Evolutionary conservation across 2,888 invertebrate species (phyloP), one percentile per base, ranked within the genome.

Genomic region (Itoplectis maculator): DNA sequence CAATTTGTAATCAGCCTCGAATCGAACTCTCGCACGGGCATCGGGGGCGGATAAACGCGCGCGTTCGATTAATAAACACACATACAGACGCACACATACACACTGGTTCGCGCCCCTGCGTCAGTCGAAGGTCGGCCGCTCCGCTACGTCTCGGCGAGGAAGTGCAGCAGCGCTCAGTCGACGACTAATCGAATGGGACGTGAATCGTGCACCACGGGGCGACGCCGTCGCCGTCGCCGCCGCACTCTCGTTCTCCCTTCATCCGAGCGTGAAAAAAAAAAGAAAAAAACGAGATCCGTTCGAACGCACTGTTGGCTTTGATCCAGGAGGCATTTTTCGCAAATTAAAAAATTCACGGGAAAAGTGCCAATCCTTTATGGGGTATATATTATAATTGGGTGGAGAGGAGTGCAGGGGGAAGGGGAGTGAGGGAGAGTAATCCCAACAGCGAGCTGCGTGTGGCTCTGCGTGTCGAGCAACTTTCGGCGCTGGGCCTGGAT

Each of bases 1-100:
- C 83, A 85, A 84, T 85, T 84, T 85, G 85, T 83, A 83, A 85
- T 85, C 84, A 82, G 82, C 81, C 84, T 85, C 77, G 78, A 83
- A 84, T 83, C 85, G 79, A 83, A 81, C 77, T 56, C 72, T 45
- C n/a, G 40, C 56, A 42, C 79, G 73, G 23, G 5, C 45, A 42
- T 23, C 23, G 23, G 65, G 23, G 42, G 56, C 79, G 81, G 84
- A 85, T 85, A 85, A 85, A 82, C 75, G 84, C 72, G n/a, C n/a
- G n/a, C n/a, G n/a, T n/a, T 83, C 84, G 84, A 83, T 85, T 84
- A 85, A 84, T 85, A 85, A 85, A 84, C 79, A 70, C 79, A n/a
- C n/a, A n/a, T n/a, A n/a, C n/a, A n/a, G n/a, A n/a, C n/a, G n/a
- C n/a, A n/a, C n/a, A n/a, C n/a, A n/a, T n/a, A n/a, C n/a, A n/a